Percentiles rank a stretch among this genome's conserved stretches.
Conservation (phyloP, 64 coral and sea anemone genomes). For the Dendrophyllia cribrosa region DNA sequence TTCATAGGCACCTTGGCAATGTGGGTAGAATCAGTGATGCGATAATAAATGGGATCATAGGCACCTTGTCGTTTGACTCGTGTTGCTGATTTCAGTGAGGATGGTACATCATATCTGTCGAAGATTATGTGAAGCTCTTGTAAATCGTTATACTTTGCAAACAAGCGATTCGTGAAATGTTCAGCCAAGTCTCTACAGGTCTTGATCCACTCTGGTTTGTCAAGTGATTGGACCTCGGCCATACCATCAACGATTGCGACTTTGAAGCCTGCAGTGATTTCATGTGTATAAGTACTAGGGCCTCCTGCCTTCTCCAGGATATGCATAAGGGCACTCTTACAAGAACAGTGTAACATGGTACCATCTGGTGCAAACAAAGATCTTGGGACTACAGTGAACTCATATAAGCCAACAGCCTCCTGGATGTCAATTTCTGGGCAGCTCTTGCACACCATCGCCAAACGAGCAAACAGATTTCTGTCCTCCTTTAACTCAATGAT, state of each 20-base stretch:
- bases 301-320: constrained; percentile 63
- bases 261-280: constrained; percentile 51
- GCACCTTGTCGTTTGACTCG: constrained; percentile 18
- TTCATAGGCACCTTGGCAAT: constrained; percentile 38
- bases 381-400: constrained; percentile 74
- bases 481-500: constrained; percentile 48
- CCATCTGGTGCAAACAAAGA: constrained; percentile 74
- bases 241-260: constrained; percentile 65
- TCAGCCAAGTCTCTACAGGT: constrained; percentile 63
- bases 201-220: constrained; percentile 73
- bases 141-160: constrained; percentile 50
- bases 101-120: constrained; percentile 47
- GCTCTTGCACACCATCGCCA: constrained; percentile 34
- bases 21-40: constrained; percentile 47
- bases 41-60: constrained; percentile 10
- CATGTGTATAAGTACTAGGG: constrained; percentile 47
- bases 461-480: constrained; percentile 27
- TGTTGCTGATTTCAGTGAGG: constrained; percentile 46
- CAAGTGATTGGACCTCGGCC: constrained; percentile 65
- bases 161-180: constrained; percentile 56
- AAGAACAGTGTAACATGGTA: constrained; percentile 71
- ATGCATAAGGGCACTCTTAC: constrained; percentile 62
- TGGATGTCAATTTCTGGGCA: constrained; percentile 32
- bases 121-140: constrained; percentile 52
- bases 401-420: constrained; percentile 61